Percentiles rank a stretch among this genome's conserved stretches.
Evolutionary conservation across 2,113 vertebrate species (phyloP).

Genomic region (Dasyornis broadbenti): DNA sequence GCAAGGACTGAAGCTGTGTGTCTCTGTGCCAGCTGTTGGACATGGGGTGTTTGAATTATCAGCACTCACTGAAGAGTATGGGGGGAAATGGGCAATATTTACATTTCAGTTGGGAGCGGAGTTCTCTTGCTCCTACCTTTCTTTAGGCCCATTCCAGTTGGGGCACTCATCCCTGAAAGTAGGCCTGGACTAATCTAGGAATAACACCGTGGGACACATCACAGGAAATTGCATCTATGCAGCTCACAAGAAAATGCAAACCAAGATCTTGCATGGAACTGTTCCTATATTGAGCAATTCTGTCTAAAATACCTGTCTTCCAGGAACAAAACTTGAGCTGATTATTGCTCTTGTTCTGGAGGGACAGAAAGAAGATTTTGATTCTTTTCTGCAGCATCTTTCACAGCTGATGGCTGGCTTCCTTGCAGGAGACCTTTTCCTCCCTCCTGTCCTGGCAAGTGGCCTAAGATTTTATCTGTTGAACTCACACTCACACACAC

Average conservation of each 20-base stretch:
- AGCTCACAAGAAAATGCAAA: background rate
- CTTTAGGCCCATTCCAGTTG: background rate
- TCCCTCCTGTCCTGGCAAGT: background rate
- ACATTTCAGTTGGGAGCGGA: background rate
- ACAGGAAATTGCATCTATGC: background rate
- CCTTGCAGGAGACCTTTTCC: background rate
- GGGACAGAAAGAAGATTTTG: background rate
- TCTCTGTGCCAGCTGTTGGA: background rate
- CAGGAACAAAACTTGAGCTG: background rate
- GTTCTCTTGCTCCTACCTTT: background rate
- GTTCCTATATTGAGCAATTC: background rate
- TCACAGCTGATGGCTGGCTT: background rate
- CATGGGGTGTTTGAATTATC: background rate
- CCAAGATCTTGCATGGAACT: background rate
- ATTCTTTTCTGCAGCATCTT: background rate
- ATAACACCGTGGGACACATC: background rate
- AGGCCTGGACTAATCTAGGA: background rate
- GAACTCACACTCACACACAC: background rate
- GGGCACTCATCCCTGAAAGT: background rate
- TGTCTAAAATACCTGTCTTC: background rate
- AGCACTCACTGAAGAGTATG: background rate
- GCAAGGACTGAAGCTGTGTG: background rate
- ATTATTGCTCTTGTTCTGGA: background rate
- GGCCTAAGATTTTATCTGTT: background rate
- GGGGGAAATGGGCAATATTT: background rate